Base-by-base conservation (phyloP, 2,113 vertebrate species). In the Megaleporinus macrocephalus region DNA sequence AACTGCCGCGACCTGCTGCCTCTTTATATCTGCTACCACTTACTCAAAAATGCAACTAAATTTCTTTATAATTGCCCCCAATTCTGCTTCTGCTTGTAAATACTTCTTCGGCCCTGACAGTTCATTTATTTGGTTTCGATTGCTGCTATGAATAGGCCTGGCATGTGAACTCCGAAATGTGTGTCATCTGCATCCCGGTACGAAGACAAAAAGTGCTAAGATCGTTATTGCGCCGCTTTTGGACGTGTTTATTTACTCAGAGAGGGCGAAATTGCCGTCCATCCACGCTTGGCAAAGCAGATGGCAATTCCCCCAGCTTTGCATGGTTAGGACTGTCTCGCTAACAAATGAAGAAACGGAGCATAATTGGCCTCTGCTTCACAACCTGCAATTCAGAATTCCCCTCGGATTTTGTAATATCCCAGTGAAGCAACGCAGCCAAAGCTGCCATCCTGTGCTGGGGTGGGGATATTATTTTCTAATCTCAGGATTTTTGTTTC, bases 121-220 rank as follows among this genome's bases (percentile, higher is more conserved):
- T 93, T 92, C 91, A 95, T 96, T 96, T 94, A 93, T 96, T 94
- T 92, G 84, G 86, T 92, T 86, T 94, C 24, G 93, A 93, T 95
- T 95, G 91, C 90, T 82, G 85, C 90, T 94, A 92, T 94, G 92
- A 95, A 91, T 93, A 88, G 87, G 88, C 33, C 10, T 36, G 36
- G 20, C 77, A 82, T 90, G 88, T 85, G 82, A 86, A 87, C 84
- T 88, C 85, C 71, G 22, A 57, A 61, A 24, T 12, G 71, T 90
- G 91, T 87, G 89, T 90, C 89, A 86, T 91, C 87, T 86, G 83
- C 18, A 81, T 76, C 86, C 79, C 62, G 65, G 57, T 81, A 87
- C 57, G 81, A 75, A 86, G 87, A 86, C 87, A 88, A 85, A 61
- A 89, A 89, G 87, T 72, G 73, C 88, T 68, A 66, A 77, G 84